Evolutionary conservation across 1,140 invertebrate species (phyloP).

Genomic region (Lasaia peninsularis): DNA sequence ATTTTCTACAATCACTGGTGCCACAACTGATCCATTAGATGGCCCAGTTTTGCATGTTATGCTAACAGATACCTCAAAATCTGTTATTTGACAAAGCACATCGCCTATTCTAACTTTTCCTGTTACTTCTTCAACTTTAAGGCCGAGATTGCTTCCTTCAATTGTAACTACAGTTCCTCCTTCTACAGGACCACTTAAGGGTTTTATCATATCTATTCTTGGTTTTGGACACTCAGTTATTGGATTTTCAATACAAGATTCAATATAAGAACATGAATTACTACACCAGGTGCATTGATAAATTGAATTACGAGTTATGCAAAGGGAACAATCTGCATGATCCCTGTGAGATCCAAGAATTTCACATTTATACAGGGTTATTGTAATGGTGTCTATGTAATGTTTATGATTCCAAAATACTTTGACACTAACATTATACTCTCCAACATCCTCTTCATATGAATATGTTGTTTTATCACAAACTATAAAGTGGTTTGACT

Average conservation of each 20-base stretch:
- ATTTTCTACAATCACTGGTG: conserved; percentile 92
- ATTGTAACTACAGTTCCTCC: conserved; percentile 97
- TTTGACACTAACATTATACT: conserved; percentile 92
- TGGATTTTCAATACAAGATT: conserved; percentile 85
- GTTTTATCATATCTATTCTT: conserved; percentile 96
- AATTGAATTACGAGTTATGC: conserved; percentile 90
- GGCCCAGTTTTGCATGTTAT: conserved; percentile 92
- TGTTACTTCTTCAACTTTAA: conserved; percentile 92
- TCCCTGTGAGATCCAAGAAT: conserved; percentile 93
- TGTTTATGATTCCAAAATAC: conserved; percentile 96
- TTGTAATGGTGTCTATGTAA: conserved; percentile 92
- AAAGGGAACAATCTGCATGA: conserved; percentile 95
- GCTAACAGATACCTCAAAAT: conserved; percentile 94
- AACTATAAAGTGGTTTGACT: conserved; percentile 88
- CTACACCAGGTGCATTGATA: conserved; percentile 96
- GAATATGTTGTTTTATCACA: conserved; percentile 95
- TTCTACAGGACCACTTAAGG: conserved; percentile 95
- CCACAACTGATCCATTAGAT: conserved; percentile 85
- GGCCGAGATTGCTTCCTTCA: conserved; percentile 95
- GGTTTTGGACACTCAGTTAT: conserved; percentile 93
- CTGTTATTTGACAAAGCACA: conserved; percentile 90
- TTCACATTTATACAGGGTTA: conserved; percentile 96
- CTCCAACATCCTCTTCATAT: conserved; percentile 90
- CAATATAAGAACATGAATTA: conserved; percentile 89
- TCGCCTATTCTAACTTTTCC: conserved; percentile 95